phyloP scores from a whole-genome alignment of 2,888 invertebrate genomes.

The Sarcophaga subvicina region DNA sequence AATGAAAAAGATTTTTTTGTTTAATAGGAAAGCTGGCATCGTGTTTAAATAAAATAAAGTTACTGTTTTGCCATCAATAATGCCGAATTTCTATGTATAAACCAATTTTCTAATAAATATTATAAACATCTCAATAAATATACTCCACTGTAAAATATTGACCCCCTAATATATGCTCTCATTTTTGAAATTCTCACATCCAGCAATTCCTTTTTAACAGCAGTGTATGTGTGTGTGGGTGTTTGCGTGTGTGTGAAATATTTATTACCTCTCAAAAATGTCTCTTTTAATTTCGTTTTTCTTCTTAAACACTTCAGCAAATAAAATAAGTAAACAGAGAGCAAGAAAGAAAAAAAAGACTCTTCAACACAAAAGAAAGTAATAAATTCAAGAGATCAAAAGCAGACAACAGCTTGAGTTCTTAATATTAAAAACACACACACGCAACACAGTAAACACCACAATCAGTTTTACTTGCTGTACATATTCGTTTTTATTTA shows the following conservation, averaged over 20 bases:
- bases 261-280: not conserved
- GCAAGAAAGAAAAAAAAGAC: not conserved
- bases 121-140: no score
- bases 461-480: not conserved
- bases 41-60: no score
- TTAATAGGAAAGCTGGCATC: no score
- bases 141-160: not conserved
- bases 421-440: not conserved
- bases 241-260: not conserved
- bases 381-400: conserved; percentile 54
- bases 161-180: not conserved
- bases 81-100: no score
- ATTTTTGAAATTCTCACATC: not conserved
- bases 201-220: no score
- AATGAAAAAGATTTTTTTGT: no score
- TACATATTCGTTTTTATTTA: no score
- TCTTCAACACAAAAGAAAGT: conserved; percentile 24
- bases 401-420: conserved; percentile 20
- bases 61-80: no score
- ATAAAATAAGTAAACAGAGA: not conserved
- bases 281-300: not conserved
- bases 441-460: not conserved
- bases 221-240: not conserved
- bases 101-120: no score
- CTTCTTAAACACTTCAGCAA: not conserved